Conservation (phyloP, 2,113 vertebrate genomes). For the Haliaeetus leucogaster region DNA sequence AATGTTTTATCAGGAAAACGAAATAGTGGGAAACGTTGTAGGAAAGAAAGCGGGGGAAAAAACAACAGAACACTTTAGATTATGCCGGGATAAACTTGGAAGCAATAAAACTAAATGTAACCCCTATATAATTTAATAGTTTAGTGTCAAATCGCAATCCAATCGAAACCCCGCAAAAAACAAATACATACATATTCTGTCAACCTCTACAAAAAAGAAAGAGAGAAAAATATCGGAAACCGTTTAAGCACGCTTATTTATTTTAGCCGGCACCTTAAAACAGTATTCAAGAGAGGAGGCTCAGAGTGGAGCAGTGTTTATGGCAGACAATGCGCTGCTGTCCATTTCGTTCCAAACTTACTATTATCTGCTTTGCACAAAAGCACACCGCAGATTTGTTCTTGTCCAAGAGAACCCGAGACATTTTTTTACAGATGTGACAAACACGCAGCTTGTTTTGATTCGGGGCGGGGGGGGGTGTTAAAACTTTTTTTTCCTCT, state of each 20-base stretch:
- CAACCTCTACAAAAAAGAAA: background rate
- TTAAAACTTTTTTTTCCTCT: background rate
- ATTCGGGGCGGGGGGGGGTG: background rate
- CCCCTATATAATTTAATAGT: constrained; percentile 69
- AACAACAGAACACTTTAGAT: constrained; percentile 5
- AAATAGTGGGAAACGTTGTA: background rate
- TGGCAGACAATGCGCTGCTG: background rate
- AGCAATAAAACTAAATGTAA: constrained; percentile 66
- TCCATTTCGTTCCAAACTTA: background rate
- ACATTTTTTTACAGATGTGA: background rate
- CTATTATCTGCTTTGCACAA: background rate
- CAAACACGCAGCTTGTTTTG: background rate
- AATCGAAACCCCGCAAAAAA: background rate
- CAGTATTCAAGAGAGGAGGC: background rate
- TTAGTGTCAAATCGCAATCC: constrained; percentile 60
- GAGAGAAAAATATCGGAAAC: background rate
- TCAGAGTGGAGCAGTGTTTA: background rate
- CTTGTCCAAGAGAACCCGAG: background rate
- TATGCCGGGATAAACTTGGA: constrained; percentile 56
- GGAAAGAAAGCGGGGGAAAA: background rate
- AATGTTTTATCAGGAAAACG: background rate
- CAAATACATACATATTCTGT: background rate
- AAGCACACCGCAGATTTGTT: background rate
- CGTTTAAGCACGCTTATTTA: background rate
- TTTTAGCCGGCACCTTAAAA: background rate